Base-by-base conservation (phyloP, 1,140 invertebrate species). In the Drosophila bocki region DNA sequence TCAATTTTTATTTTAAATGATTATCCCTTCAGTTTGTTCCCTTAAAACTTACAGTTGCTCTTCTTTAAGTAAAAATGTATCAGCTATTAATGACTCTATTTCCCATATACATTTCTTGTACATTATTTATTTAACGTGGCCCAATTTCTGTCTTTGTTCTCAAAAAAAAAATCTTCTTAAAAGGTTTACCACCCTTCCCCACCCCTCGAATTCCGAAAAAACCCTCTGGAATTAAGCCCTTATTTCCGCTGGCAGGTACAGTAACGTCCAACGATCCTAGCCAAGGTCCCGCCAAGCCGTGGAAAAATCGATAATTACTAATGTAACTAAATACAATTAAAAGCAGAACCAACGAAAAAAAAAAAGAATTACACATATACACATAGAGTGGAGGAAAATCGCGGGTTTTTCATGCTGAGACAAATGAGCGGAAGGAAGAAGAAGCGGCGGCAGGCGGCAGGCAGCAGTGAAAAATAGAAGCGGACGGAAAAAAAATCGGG, bases 301-400 rank as follows among this genome's bases (percentile, higher is more conserved):
- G 48, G 63, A 44, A 84, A 88, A 88, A 88, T 88, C 85, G 68
- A 88, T 88, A 83, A 87, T 87, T 83, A 87, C 80, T 78, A 88
- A 87, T 87, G 83, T 80, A 88, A 88, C 85, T 75, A 88, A 88
- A 90, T 82, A 85, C 85, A 90, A 88, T 88, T 90, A 90, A 88
- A 82, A 86, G 53, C 44, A 60, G 45, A 71, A 45, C 62, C 45
- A 33, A 77, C 65, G 64, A 54, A 74, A 53, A 39, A 69, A 69
- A 17, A 60, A 64, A n/a, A 53, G 7, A 68, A 47, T 50, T 47
- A 48, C 33, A 60, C 62, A 65, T 32, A 64, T 44, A 63, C 60
- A 71, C 42, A 70, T 41, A 69, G 29, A 64, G 44, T 53, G 48
- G 62, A 44, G 29, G 29, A 74, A 72, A 81, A 80, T 75, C 68